A percentile compares a stretch with the other conserved stretches of the same genome.
Conservation (phyloP, 2,888 invertebrate species). For the Hoplodrina ambigua region DNA sequence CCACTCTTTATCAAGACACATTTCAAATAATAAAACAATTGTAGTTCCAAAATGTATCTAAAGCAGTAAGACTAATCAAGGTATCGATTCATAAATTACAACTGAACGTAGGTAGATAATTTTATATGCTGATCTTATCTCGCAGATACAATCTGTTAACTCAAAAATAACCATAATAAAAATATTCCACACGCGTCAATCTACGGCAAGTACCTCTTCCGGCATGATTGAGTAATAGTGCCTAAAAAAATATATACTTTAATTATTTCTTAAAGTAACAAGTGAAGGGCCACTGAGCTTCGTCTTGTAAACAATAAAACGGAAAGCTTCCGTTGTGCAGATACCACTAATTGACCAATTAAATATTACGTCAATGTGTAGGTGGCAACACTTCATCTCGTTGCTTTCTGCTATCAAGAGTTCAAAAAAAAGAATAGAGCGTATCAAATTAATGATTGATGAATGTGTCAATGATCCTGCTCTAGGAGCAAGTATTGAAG, state of each 20-base stretch:
- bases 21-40: no score
- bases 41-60: no score
- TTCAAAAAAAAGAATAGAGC: background rate
- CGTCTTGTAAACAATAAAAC: slow-evolving; percentile 47
- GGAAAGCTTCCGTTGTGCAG: slow-evolving; percentile 51
- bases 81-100: background rate
- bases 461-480: background rate
- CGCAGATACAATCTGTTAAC: slow-evolving; percentile 15
- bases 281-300: slow-evolving; percentile 44
- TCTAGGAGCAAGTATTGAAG: background rate
- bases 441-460: background rate
- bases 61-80: no score
- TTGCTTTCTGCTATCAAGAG: slow-evolving; percentile 1
- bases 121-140: slow-evolving; percentile 34
- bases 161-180: slow-evolving; percentile 14
- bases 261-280: slow-evolving; percentile 26
- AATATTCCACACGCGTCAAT: slow-evolving; percentile 39
- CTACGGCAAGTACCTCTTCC: slow-evolving; percentile 38
- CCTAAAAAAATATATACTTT: slow-evolving; percentile 16
- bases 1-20: no score
- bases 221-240: slow-evolving; percentile 49
- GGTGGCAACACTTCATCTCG: background rate
- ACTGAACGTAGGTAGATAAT: slow-evolving; percentile 4
- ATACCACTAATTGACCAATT: slow-evolving; percentile 24
- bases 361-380: slow-evolving; percentile 18